These are phyloP conservation scores for Lamellibrachia satsuma DNA, from an alignment of 2,888 invertebrate genomes.

Conservation along the genomic window DNA sequence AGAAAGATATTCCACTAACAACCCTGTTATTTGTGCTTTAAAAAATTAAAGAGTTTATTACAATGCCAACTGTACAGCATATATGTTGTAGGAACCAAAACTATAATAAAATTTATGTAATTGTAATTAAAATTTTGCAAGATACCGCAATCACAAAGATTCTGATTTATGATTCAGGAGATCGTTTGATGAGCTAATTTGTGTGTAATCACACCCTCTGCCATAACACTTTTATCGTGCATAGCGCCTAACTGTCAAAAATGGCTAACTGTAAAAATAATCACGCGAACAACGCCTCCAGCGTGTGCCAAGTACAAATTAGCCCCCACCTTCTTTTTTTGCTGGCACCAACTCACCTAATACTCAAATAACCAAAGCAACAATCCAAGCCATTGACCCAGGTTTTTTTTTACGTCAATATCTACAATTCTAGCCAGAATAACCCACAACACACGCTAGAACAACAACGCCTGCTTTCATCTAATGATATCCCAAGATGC, in stretches of 20 bases:
- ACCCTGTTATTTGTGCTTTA: not conserved
- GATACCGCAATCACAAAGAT: not conserved
- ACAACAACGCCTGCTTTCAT: not conserved
- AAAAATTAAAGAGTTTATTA: not conserved
- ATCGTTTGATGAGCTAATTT: not conserved
- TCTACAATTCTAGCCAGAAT: not conserved
- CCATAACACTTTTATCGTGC: not conserved
- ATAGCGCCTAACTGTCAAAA: not conserved
- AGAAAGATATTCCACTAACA: not conserved
- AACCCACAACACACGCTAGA: not conserved
- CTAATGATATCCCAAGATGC: not conserved
- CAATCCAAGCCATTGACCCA: not conserved
- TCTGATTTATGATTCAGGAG: not conserved
- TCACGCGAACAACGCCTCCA: not conserved
- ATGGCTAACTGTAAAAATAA: not conserved
- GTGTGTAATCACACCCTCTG: not conserved
- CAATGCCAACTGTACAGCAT: not conserved
- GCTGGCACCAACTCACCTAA: not conserved
- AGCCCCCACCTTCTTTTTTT: not conserved
- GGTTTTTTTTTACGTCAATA: not conserved
- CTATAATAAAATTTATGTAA: not conserved
- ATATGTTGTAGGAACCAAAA: not conserved
- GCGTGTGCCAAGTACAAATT: conserved; percentile 4
- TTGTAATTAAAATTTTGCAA: not conserved
- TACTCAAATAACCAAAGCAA: not conserved